Percentiles rank a stretch among this genome's conserved stretches.
Conservation (phyloP, 1,140 invertebrate species). For the Drosophila bipectinata region DNA sequence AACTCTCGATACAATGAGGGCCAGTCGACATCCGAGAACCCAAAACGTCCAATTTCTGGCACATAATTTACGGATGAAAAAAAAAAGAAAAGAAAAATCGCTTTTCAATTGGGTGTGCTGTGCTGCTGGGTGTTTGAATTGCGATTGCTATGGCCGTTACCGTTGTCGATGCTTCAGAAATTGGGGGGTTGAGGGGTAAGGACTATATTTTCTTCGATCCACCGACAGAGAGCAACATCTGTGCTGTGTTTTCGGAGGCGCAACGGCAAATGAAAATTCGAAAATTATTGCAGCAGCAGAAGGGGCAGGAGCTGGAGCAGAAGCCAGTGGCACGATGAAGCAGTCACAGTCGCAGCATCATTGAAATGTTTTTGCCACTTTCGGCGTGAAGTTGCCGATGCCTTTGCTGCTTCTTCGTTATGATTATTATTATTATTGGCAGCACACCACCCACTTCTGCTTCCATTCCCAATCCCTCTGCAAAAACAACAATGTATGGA, state of each 20-base stretch:
- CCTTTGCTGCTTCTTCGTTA: conserved; percentile 51
- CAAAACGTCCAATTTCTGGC: conserved; percentile 66
- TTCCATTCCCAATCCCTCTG: neutral
- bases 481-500: conserved; percentile 68
- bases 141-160: conserved; percentile 28
- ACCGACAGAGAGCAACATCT: conserved; percentile 57
- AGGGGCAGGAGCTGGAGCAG: conserved; percentile 5
- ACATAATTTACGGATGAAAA: conserved; percentile 65
- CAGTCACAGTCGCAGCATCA: conserved; percentile 55
- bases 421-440: conserved; percentile 80
- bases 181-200: neutral
- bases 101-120: conserved; percentile 57
- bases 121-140: conserved; percentile 39
- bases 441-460: conserved; percentile 9
- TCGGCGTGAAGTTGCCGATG: conserved; percentile 68
- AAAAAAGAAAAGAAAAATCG: conserved; percentile 62
- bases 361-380: conserved; percentile 80
- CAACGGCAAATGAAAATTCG: conserved; percentile 72
- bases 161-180: neutral
- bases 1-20: conserved; percentile 47
- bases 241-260: conserved; percentile 63
- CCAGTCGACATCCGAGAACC: conserved; percentile 43
- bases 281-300: conserved; percentile 78
- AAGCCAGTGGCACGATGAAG: conserved; percentile 5
- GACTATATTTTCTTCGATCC: conserved; percentile 35